phyloP scores from a whole-genome alignment of 2,888 invertebrate genomes.

The Patella depressa region DNA sequence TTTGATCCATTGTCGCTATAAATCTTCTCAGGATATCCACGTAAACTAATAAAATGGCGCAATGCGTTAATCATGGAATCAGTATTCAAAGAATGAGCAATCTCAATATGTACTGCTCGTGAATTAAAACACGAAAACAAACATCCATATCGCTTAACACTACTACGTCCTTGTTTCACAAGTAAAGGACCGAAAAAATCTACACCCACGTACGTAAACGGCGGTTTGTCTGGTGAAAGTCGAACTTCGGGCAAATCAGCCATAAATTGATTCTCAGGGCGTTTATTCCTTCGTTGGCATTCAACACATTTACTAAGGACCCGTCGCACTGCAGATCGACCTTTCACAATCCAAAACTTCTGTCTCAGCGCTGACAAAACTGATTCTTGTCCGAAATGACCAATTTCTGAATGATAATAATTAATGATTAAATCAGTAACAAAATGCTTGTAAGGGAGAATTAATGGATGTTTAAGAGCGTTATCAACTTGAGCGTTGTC shows the following conservation, averaged over 20 bases:
- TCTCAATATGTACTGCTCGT: not conserved
- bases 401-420: not conserved
- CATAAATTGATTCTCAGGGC: slow-evolving; percentile 20
- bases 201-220: slow-evolving; percentile 29
- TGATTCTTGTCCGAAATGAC: not conserved
- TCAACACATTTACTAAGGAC: not conserved
- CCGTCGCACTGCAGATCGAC: not conserved
- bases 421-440: not conserved
- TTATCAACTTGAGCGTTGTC: not conserved
- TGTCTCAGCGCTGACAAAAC: not conserved
- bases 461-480: not conserved
- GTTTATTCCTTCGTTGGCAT: not conserved
- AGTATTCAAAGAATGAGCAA: not conserved
- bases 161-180: slow-evolving; percentile 24
- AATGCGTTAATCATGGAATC: not conserved
- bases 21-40: no score
- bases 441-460: not conserved
- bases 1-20: no score
- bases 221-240: slow-evolving; percentile 21
- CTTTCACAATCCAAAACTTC: not conserved
- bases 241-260: slow-evolving; percentile 20
- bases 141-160: slow-evolving; percentile 16
- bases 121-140: not conserved
- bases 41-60: no score
- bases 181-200: slow-evolving; percentile 29